Evolutionary conservation across 2,797 vertebrate genomes (phyloP).

Genomic region (Cottoperca gobio): DNA sequence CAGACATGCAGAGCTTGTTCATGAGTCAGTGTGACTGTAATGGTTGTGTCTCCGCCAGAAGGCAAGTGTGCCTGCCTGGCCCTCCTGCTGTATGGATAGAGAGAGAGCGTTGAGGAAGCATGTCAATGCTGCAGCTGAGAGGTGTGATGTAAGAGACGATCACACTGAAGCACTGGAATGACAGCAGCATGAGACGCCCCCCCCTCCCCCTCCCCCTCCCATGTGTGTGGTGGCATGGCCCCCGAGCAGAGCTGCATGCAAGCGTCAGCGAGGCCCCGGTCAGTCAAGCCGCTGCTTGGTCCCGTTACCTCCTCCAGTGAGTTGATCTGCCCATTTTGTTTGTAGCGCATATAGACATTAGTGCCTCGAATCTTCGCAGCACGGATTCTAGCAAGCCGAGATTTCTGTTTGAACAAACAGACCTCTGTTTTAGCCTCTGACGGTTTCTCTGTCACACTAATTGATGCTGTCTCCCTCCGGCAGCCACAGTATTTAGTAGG

Average conservation of each 20-base stretch:
- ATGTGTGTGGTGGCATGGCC: slow-evolving; percentile 71
- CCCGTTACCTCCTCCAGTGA: slow-evolving; percentile 90
- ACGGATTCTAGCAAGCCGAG: slow-evolving; percentile 95
- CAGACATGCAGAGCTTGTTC: slow-evolving; percentile 80
- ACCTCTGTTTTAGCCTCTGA: slow-evolving; percentile 82
- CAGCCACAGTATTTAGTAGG: slow-evolving; percentile 67
- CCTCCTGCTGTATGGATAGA: slow-evolving; percentile 74
- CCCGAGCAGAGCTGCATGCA: slow-evolving; percentile 81
- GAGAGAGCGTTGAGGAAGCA: slow-evolving; percentile 71
- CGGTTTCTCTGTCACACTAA: slow-evolving; percentile 70
- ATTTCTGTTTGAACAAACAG: slow-evolving; percentile 93
- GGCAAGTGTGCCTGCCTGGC: slow-evolving; percentile 63
- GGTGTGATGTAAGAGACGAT: slow-evolving; percentile 74
- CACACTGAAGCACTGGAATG: slow-evolving; percentile 80
- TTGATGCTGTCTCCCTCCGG: slow-evolving; percentile 71
- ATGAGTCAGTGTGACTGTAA: slow-evolving; percentile 76
- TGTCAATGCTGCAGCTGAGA: slow-evolving; percentile 78
- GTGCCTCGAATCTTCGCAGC: slow-evolving; percentile 95
- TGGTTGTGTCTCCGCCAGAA: slow-evolving; percentile 71
- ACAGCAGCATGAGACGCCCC: slow-evolving; percentile 70
- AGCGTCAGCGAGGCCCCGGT: slow-evolving; percentile 74
- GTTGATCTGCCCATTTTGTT: slow-evolving; percentile 94
- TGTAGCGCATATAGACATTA: slow-evolving; percentile 98
- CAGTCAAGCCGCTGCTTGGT: slow-evolving; percentile 71
- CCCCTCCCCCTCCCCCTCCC: slow-evolving; percentile 3